Base-by-base conservation (phyloP, 2,888 invertebrate genomes). In the Ichneumoninae sp. region DNA sequence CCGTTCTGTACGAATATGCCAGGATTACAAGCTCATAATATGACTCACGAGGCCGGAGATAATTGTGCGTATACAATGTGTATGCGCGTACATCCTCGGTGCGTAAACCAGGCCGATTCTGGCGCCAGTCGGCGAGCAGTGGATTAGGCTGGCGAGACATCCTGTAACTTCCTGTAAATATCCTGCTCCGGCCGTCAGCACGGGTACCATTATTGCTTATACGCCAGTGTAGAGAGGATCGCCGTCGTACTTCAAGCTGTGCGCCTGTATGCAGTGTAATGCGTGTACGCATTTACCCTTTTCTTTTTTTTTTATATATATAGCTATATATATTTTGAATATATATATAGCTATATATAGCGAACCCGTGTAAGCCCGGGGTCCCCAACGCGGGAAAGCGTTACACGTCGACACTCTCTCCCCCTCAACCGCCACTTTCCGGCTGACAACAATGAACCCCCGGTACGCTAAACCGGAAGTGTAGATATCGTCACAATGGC, bases 401-500 rank as follows among this genome's bases (percentile, higher is more conserved):
- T 33, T 52, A 54, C 70, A 50, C 36, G 60, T 50, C 47, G 63
- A 47, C 63, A 70, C 10, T 40, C 40, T 40, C 10, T 40, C 40
- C 8, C 30, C 26, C 68, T 33, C 36, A 22, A 60, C 60, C 69
- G 19, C 36, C 69, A 63, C 75, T 81, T 81, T 73, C 81, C 75
- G 75, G 26, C 81, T 63, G 75, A 75, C 60, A 66, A 81, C 81
- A 81, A 81, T 75, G 75, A 70, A 70, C 8, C 40, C 63, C 78
- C 47, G n/a, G 44, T 26, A 66, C 68, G 52, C 26, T 44, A 70
- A 75, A 65, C 75, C 81, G 81, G 81, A 81, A 81, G 66, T 57
- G 63, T 57, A 70, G 69, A 75, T 81, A 81, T 70, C 75, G 75
- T 70, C 63, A 75, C 81, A 75, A 81, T 75, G 30, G 81, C 22